A percentile compares a stretch with the other conserved stretches of the same genome.
These are phyloP conservation scores for Neodontobutis hainanensis DNA, from an alignment of 2,113 vertebrate species.

Conservation along the genomic window DNA sequence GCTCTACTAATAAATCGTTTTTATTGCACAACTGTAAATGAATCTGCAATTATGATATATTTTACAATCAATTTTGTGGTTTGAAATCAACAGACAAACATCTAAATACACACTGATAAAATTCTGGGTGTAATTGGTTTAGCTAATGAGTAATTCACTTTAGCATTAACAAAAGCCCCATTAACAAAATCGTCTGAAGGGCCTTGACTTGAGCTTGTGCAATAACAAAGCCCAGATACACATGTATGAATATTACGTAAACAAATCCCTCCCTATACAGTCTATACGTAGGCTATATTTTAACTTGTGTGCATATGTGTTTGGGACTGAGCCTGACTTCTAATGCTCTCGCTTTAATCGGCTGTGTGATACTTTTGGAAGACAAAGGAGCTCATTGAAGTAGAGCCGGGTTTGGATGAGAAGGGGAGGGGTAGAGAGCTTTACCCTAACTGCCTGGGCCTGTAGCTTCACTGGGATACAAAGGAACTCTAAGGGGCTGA, in stretches of 20 bases:
- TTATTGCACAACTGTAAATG: background rate
- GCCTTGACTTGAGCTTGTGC: too few species aligned
- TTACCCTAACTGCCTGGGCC: conserved; percentile 63
- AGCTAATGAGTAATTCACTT: conserved; percentile 30
- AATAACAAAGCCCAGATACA: background rate
- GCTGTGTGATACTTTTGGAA: conserved; percentile 80
- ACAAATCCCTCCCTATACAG: conserved; percentile 23
- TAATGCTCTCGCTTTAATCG: conserved; percentile 81
- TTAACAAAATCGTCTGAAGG: background rate
- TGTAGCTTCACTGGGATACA: conserved; percentile 73
- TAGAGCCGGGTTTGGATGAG: conserved; percentile 22
- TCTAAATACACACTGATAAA: conserved; percentile 1
- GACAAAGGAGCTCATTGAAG: conserved; percentile 81
- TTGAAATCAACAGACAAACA: background rate
- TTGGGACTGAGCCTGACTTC: conserved; percentile 70
- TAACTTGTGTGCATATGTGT: conserved; percentile 31
- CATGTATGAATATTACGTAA: background rate
- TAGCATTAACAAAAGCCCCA: background rate
- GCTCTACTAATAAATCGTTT: background rate
- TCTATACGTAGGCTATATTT: conserved; percentile 13
- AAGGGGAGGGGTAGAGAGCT: conserved; percentile 53
- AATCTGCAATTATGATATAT: background rate
- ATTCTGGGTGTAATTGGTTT: conserved; percentile 24
- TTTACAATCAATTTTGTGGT: background rate
- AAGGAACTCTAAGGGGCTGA: conserved; percentile 69